These are phyloP conservation scores for Labroides dimidiatus DNA, from an alignment of 2,797 vertebrate genomes.

Conservation along the genomic window DNA sequence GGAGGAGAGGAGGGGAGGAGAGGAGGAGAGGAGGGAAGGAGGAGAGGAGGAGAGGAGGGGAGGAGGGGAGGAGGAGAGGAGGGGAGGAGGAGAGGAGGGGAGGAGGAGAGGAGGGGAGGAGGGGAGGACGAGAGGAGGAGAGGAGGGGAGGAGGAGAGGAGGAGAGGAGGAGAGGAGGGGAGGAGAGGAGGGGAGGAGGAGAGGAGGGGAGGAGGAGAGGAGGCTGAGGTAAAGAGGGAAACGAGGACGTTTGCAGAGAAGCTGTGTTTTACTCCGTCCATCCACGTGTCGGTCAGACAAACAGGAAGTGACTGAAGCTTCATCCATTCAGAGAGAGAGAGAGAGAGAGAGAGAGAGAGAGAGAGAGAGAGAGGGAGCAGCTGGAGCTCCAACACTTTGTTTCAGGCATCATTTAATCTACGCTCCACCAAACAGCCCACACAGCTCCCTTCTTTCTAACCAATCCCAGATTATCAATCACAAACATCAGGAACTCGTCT, in stretches of 20 bases:
- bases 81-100: not conserved
- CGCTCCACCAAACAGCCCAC: not conserved
- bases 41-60: not conserved
- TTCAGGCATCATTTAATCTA: not conserved
- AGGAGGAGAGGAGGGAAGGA: not conserved
- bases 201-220: not conserved
- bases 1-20: not conserved
- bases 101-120: not conserved
- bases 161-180: not conserved
- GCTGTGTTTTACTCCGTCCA: not conserved
- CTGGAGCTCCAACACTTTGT: not conserved
- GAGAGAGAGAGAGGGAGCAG: not conserved
- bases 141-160: not conserved
- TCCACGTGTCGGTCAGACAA: not conserved
- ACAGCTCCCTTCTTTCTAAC: no score
- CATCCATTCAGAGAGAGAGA: not conserved
- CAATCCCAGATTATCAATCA: no score
- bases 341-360: no score
- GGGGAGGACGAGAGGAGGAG: not conserved
- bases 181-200: not conserved
- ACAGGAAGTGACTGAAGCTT: not conserved
- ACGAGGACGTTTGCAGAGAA: not conserved
- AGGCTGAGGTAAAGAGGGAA: not conserved
- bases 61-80: not conserved
- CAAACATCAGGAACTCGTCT: no score